phyloP scores from a whole-genome alignment of 2,797 vertebrate genomes.

The Thalassophryne amazonica region DNA sequence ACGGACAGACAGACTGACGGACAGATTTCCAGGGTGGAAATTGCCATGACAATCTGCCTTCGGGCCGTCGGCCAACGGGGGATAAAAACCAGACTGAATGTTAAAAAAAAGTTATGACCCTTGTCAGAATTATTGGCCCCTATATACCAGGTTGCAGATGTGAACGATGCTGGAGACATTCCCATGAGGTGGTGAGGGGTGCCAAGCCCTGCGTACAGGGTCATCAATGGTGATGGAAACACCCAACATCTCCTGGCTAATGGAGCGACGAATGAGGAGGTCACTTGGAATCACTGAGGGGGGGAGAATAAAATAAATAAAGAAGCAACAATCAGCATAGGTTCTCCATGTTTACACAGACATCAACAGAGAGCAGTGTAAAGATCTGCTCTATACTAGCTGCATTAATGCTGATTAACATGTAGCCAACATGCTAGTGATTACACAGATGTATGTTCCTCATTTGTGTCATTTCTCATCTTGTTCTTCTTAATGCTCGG shows the following conservation, averaged over 20 bases:
- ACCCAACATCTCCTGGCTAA: slow-evolving; percentile 88
- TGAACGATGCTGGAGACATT: slow-evolving; percentile 89
- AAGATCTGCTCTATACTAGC: too few species aligned
- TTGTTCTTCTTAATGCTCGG: too few species aligned
- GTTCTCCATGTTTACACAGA: neutral
- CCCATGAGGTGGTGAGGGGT: slow-evolving; percentile 85
- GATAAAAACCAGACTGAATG: neutral
- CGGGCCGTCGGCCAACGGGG: too few species aligned
- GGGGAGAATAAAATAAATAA: neutral
- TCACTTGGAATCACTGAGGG: slow-evolving; percentile 85
- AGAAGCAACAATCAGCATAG: neutral
- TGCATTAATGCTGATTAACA: too few species aligned
- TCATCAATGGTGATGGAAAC: slow-evolving; percentile 91
- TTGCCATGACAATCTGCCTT: too few species aligned
- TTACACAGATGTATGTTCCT: too few species aligned
- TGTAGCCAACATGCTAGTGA: too few species aligned
- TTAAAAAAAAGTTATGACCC: too few species aligned
- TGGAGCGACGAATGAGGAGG: slow-evolving; percentile 84
- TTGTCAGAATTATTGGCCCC: neutral
- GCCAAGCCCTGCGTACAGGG: slow-evolving; percentile 83
- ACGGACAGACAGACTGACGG: too few species aligned
- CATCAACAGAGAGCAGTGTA: too few species aligned
- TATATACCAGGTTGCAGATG: slow-evolving; percentile 90
- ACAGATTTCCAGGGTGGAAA: too few species aligned
- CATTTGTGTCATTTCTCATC: too few species aligned